Evolutionary conservation across 2,797 vertebrate genomes (phyloP), one percentile per base, ranked within the genome.

Genomic region (Pristis pectinata): DNA sequence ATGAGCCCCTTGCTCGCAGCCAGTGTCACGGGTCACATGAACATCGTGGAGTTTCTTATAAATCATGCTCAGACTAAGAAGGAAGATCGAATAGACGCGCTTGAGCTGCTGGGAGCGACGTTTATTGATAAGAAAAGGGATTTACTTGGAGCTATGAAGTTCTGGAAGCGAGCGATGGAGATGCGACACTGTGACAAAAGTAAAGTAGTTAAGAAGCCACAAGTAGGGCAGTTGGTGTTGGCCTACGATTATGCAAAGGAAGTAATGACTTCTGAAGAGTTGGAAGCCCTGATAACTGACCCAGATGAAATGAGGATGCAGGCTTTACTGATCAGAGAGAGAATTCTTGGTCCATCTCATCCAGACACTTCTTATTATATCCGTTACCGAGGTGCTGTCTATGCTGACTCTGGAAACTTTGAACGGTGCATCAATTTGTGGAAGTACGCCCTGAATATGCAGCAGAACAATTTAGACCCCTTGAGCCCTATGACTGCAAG

Each of bases 221-320:
- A 98, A 4, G 98, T 98, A 0, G 97, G 97, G 0, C 98, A 98
- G 94, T 98, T 97, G 0, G 97, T 99, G 41, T 96, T 98, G 3
- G 99, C 99, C 3, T 99, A 99, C 0, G 98, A 98, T 95, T 99
- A 98, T 1, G 98, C 98, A 0, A 96, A 97, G 95, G 99, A 99
- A 95, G 99, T 98, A 95, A 97, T 74, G 95, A 98, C 97, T 0
- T 95, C 97, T 0, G 98, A 98, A 95, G 99, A 99, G 53, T 96
- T 99, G 93, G 98, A 99, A n/a, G 98, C 98, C 0, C 96, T 99
- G 94, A 98, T 99, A 95, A 99, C 98, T 0, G 99, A 99, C 95
- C 99, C 99, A 0, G 99, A 99, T 0, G 98, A 99, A 96, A 99
- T 99, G 98, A 97, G 99, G 83, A 99, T 98, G 98, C 99, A 99